Percentiles rank a stretch among this genome's conserved stretches.
Conservation (phyloP, 1,140 invertebrate species). For the Thaumatotibia leucotreta region DNA sequence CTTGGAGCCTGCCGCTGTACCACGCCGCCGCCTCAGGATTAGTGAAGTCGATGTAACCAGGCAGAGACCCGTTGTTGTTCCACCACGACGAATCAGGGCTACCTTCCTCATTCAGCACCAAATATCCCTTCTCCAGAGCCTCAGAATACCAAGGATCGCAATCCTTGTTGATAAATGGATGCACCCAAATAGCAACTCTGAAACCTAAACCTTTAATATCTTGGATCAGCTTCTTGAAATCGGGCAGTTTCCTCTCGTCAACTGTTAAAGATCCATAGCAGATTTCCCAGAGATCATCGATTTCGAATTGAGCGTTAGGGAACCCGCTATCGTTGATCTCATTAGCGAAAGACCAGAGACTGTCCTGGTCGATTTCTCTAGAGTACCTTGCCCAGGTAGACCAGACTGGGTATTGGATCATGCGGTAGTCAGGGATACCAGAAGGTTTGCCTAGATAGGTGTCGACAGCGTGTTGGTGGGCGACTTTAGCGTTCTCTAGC, state of each 20-base stretch:
- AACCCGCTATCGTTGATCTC: conserved; percentile 82
- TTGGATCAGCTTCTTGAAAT: conserved; percentile 76
- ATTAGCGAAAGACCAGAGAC: conserved; percentile 81
- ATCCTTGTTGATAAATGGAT: conserved; percentile 88
- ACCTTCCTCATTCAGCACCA: conserved; percentile 81
- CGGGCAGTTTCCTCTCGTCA: conserved; percentile 81
- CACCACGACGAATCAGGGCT: conserved; percentile 84
- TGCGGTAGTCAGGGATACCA: conserved; percentile 80
- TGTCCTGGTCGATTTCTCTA: conserved; percentile 79
- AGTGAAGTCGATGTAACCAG: conserved; percentile 84
- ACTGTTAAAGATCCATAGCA: conserved; percentile 88
- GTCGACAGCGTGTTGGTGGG: conserved; percentile 78
- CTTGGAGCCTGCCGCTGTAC: conserved; percentile 80
- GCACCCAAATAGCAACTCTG: conserved; percentile 87
- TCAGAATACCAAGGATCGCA: conserved; percentile 78
- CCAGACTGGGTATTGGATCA: conserved; percentile 89
- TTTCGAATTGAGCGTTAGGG: conserved; percentile 86
- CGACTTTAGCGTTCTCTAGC: conserved; percentile 75
- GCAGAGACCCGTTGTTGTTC: conserved; percentile 79
- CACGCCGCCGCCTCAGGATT: conserved; percentile 82
- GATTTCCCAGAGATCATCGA: conserved; percentile 92
- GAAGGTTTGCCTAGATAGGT: conserved; percentile 78
- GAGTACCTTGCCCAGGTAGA: conserved; percentile 91
- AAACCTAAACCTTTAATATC: conserved; percentile 79
- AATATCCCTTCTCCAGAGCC: conserved; percentile 74